Base-by-base conservation (phyloP, 2,113 vertebrate genomes). In the Microcebus jonahi region DNA sequence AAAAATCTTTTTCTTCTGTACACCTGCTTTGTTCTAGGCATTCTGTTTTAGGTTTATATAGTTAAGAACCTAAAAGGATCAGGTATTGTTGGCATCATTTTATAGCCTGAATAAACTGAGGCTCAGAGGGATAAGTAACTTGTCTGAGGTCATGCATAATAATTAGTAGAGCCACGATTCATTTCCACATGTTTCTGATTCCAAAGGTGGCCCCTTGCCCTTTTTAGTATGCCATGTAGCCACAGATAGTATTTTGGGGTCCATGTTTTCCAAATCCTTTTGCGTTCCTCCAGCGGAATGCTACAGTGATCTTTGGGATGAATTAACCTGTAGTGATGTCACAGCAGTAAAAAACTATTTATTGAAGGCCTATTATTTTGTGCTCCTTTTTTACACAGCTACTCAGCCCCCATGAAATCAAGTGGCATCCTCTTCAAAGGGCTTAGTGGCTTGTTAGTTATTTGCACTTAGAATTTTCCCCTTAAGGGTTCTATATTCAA, bases 371-470 rank as follows among this genome's bases (percentile, higher is more conserved):
- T 61, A 4, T 61, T 59, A 25, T 94, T 76, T 71, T 68, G 27
- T 75, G 75, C 27, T n/a, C 25, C 70, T 76, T 31, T 61, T 15
- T 29, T n/a, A 8, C 3, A 67, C 3, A 79, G 34, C 83, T 88
- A 14, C 83, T 89, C 45, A 48, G 50, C 45, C 27, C 83, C 59
- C 29, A 14, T 21, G 9, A 96, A 96, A 88, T 81, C 92, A 94
- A 88, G 59, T 88, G 50, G 14, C 45, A 71, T 50, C 71, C 20
- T 94, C 67, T 88, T 96, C 50, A 88, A 70, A 96, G 61, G 39
- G 3, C 42, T 93, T 70, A 90, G 34, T 88, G 50, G 36, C 83
- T 92, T 91, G 23, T 92, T 61, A 77, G 73, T 83, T 88, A 91
- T 80, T 84, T 94, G 53, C 42, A 48, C 42, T 95, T 50, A 88